phyloP scores from a whole-genome alignment of 1,140 invertebrate species.

The Nomia melanderi region DNA sequence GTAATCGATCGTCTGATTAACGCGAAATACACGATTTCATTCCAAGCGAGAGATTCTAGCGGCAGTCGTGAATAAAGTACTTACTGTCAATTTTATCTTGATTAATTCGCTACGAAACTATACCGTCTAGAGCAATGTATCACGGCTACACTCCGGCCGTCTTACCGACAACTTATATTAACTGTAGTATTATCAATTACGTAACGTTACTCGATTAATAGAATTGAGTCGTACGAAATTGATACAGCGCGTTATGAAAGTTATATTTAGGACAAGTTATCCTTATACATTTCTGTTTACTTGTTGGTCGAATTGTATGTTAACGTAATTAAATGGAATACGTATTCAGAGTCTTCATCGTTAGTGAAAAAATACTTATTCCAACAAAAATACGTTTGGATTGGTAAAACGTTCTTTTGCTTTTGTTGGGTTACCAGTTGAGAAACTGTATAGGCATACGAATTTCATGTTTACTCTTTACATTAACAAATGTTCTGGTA shows the following conservation, averaged over 20 bases:
- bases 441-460: no score
- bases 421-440: no score
- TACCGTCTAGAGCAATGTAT: not conserved
- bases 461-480: no score
- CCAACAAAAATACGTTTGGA: no score
- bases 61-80: not conserved
- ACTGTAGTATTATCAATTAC: conserved; percentile 26
- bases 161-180: not conserved
- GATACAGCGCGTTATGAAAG: not conserved
- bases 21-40: not conserved
- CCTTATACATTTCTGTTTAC: not conserved
- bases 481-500: no score
- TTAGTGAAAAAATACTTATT: no score
- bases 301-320: no score
- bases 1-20: not conserved
- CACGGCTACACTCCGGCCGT: not conserved
- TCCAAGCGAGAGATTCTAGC: not conserved
- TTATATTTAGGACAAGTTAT: not conserved
- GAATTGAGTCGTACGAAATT: conserved; percentile 1
- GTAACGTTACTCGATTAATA: conserved; percentile 15
- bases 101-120: conserved; percentile 27
- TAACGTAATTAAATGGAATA: no score
- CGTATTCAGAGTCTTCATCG: no score
- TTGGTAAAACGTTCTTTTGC: no score
- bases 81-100: conserved; percentile 31